Conservation (phyloP, 2,888 invertebrate species). For the Acanthosepion lycidas region DNA sequence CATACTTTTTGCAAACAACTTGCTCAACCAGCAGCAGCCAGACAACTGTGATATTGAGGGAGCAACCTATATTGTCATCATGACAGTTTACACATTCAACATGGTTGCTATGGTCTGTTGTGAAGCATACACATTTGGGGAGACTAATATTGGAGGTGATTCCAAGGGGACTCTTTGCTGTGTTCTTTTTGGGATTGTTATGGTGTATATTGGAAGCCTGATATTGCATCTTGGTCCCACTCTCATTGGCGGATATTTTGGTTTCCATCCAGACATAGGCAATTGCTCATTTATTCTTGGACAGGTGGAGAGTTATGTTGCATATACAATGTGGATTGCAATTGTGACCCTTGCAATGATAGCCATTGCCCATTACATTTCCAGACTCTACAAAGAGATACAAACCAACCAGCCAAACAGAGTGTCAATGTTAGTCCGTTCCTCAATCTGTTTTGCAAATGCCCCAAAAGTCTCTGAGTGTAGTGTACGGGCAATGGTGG, state of each 20-base stretch:
- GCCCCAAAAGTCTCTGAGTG: conserved; percentile 61
- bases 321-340: conserved; percentile 74
- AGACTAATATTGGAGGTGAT: conserved; percentile 70
- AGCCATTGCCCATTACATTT: conserved; percentile 70
- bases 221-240: conserved; percentile 75
- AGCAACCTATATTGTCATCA: conserved; percentile 72
- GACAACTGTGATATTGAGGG: conserved; percentile 71
- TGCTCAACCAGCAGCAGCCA: conserved; percentile 67
- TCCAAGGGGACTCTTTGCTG: conserved; percentile 72
- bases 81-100: conserved; percentile 74
- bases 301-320: conserved; percentile 73
- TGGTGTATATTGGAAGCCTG: conserved; percentile 73
- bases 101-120: conserved; percentile 75
- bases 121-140: conserved; percentile 74
- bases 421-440: conserved; percentile 70
- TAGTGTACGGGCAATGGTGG: conserved; percentile 64
- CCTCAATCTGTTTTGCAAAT: conserved; percentile 69
- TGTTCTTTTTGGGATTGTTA: conserved; percentile 72
- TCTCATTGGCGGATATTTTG: conserved; percentile 74
- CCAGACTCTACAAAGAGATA: conserved; percentile 72
- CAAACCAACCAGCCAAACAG: conserved; percentile 70
- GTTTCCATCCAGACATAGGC: conserved; percentile 73
- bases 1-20: conserved; percentile 72
- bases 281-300: conserved; percentile 74
- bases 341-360: conserved; percentile 72